Percentiles rank a stretch among this genome's conserved stretches.
Conservation (phyloP, 2,797 vertebrate genomes). For the Poeciliopsis infans region DNA sequence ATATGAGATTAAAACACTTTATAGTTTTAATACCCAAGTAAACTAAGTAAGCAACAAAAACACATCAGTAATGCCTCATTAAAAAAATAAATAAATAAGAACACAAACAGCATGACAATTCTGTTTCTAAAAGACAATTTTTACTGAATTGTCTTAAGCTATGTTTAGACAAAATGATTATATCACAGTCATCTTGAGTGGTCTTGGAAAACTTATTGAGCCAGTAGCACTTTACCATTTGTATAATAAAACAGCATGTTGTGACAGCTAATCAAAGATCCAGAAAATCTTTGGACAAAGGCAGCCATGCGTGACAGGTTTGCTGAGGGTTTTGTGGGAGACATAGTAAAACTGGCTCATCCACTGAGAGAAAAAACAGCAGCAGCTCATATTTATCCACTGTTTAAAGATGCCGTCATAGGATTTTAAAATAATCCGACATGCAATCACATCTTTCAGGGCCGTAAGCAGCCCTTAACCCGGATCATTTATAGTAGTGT, state of each 20-base stretch:
- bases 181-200: conserved; percentile 26
- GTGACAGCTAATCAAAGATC: neutral
- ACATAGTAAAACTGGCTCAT: neutral
- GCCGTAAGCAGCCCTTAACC: conserved; percentile 13
- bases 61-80: neutral
- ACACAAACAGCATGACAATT: neutral
- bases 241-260: conserved; percentile 11
- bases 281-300: conserved; percentile 12
- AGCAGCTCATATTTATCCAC: conserved; percentile 2
- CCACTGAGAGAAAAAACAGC: conserved; percentile 3
- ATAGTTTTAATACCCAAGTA: neutral
- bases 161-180: conserved; percentile 26
- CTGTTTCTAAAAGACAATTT: neutral
- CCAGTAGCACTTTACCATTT: conserved; percentile 17
- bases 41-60: neutral
- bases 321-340: conserved; percentile 8
- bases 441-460: conserved; percentile 9
- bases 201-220: conserved; percentile 17
- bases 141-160: conserved; percentile 18
- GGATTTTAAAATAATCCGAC: conserved; percentile 23
- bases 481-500: conserved; percentile 9
- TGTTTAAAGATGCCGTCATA: neutral
- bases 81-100: neutral
- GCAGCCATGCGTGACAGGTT: conserved; percentile 11
- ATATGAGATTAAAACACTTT: neutral